Conservation (phyloP, 2,113 vertebrate genomes). For the Tetraodon nigroviridis region DNA sequence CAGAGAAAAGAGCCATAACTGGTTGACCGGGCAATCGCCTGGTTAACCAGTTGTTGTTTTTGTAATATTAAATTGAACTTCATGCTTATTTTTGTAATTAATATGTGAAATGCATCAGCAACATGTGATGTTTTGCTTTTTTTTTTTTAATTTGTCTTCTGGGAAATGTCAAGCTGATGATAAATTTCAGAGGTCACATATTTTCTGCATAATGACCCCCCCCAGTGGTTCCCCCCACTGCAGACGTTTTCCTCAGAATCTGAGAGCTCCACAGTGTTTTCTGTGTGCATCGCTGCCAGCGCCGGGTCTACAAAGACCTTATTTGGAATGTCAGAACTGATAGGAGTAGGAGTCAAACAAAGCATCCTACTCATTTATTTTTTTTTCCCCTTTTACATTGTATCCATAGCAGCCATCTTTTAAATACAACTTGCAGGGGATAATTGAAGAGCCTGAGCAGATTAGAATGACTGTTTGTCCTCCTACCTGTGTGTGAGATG, state of each 20-base stretch:
- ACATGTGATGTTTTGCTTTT: conserved; percentile 36
- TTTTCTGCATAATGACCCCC: conserved; percentile 57
- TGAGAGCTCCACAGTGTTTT: conserved; percentile 56
- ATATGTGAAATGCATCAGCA: conserved; percentile 23
- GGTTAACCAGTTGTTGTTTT: background rate
- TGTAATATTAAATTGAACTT: background rate
- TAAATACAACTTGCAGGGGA: conserved; percentile 23
- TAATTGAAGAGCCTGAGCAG: conserved; percentile 40
- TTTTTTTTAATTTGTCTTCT: conserved; percentile 51
- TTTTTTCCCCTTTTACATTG: conserved; percentile 37
- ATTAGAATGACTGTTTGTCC: conserved; percentile 42
- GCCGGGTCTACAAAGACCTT: conserved; percentile 62
- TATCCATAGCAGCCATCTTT: conserved; percentile 41
- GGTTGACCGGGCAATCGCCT: background rate
- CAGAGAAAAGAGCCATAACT: too few relatives aligned
- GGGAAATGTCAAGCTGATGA: conserved; percentile 67
- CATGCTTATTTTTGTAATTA: conserved; percentile 7
- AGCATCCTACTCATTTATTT: conserved; percentile 65
- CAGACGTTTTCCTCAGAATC: conserved; percentile 53
- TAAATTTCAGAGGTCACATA: conserved; percentile 63
- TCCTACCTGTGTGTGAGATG: conserved; percentile 37
- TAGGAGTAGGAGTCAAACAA: conserved; percentile 68
- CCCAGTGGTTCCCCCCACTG: conserved; percentile 2
- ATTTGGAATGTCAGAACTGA: conserved; percentile 73
- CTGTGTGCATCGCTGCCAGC: conserved; percentile 54